Conservation (phyloP, 1,140 invertebrate genomes). For the Eriocheir sinensis region DNA sequence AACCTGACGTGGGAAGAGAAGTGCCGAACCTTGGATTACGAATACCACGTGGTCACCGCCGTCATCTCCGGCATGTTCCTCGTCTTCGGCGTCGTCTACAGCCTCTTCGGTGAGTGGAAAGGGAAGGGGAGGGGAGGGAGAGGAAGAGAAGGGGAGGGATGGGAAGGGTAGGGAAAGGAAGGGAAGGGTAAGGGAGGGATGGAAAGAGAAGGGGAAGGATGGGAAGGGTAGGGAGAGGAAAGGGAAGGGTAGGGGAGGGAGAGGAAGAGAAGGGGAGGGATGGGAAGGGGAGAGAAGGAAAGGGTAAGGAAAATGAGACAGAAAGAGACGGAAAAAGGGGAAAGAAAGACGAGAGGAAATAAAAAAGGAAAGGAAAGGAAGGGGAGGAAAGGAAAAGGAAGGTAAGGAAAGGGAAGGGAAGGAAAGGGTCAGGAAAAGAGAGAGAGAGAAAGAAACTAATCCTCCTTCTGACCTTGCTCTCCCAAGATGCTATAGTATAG, state of each 20-base stretch:
- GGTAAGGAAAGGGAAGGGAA: not conserved
- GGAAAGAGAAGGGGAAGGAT: not conserved
- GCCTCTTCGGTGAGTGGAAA: conserved; percentile 85
- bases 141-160: not conserved
- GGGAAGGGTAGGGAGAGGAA: not conserved
- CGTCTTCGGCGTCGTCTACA: conserved; percentile 86
- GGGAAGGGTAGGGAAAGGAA: not conserved
- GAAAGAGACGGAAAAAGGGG: not conserved
- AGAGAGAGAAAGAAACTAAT: too few relatives aligned
- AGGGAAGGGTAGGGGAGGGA: not conserved
- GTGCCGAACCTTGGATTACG: conserved; percentile 83
- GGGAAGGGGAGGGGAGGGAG: not conserved
- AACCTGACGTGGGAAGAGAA: conserved; percentile 78
- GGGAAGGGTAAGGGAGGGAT: not conserved
- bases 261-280: not conserved
- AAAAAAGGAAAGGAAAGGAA: not conserved
- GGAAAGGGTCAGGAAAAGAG: too few relatives aligned
- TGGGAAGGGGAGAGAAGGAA: not conserved
- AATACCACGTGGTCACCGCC: conserved; percentile 84
- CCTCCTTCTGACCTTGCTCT: too few relatives aligned
- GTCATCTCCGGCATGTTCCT: conserved; percentile 85
- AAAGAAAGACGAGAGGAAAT: not conserved
- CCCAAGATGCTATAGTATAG: too few relatives aligned
- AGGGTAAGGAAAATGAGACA: not conserved
- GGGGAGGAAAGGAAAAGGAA: not conserved